A percentile compares a stretch with the other conserved stretches of the same genome.
Conservation (phyloP, 30 jellyfish, hydroid and myxozoan genomes). For the Aurelia aurita complex sp. Pacific region DNA sequence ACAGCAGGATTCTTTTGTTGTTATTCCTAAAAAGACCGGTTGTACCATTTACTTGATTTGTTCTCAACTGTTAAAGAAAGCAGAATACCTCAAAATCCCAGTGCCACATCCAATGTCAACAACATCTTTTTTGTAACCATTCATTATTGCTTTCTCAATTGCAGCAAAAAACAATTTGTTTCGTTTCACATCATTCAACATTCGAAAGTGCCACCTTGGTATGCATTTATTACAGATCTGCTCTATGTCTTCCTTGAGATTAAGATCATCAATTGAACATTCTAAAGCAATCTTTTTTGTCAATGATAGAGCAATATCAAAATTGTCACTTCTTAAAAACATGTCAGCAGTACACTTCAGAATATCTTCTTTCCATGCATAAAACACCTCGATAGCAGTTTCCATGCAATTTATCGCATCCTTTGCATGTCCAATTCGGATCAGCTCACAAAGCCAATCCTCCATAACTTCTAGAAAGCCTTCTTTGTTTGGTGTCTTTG, state of each 20-base stretch:
- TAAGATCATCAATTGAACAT: neutral
- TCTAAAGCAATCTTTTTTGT: slow-evolving; percentile 45
- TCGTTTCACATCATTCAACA: slow-evolving; percentile 85
- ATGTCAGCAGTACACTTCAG: slow-evolving; percentile 34
- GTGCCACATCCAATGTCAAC: slow-evolving; percentile 96
- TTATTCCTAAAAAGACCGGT: no score
- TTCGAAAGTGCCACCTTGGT: slow-evolving; percentile 90
- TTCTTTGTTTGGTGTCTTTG: slow-evolving; percentile 19
- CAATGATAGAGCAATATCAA: neutral
- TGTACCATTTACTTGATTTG: no score
- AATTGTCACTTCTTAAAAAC: slow-evolving; percentile 8
- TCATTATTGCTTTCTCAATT: slow-evolving; percentile 42
- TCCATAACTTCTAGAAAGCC: slow-evolving; percentile 53
- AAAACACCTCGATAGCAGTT: slow-evolving; percentile 66
- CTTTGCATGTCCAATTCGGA: slow-evolving; percentile 5
- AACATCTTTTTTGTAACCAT: slow-evolving; percentile 34
- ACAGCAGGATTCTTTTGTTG: no score
- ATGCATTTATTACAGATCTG: slow-evolving; percentile 56
- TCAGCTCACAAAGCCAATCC: slow-evolving; percentile 54
- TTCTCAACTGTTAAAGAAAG: no score
- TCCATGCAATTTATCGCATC: slow-evolving; percentile 53
- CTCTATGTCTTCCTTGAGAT: slow-evolving; percentile 59
- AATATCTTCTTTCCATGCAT: slow-evolving; percentile 45
- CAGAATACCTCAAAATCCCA: slow-evolving; percentile 74
- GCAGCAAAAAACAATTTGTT: slow-evolving; percentile 67